Percentiles rank a stretch among this genome's conserved stretches.
Conservation (phyloP, 2,797 vertebrate genomes). For the Pangasius mekongensis region DNA sequence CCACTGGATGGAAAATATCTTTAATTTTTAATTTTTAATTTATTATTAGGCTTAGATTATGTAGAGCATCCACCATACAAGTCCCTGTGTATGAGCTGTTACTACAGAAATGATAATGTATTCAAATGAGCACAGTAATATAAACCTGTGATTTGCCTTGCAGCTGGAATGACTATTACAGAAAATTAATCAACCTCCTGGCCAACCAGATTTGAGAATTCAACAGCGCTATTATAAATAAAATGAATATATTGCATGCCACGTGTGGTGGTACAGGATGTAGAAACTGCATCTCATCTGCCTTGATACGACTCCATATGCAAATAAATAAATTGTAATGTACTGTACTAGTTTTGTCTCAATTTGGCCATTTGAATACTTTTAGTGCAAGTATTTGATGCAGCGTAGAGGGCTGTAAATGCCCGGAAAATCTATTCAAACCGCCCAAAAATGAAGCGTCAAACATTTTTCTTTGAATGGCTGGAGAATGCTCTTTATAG, state of each 20-base stretch:
- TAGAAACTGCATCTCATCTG: background rate
- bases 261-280: background rate
- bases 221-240: background rate
- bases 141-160: background rate
- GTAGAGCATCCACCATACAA: background rate
- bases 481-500: background rate
- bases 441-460: background rate
- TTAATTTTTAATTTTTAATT: background rate
- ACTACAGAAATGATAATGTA: background rate
- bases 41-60: background rate
- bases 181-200: background rate
- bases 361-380: background rate
- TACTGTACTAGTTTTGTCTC: background rate
- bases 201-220: background rate
- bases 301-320: background rate
- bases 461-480: background rate
- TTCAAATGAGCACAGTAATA: background rate
- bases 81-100: background rate
- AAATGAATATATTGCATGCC: background rate
- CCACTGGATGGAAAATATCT: background rate
- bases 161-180: background rate
- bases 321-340: background rate
- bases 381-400: too few relatives aligned
- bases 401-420: background rate
- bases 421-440: background rate